Evolutionary conservation across 2,797 vertebrate species (phyloP).

Genomic region (Sebastes matsubarae): DNA sequence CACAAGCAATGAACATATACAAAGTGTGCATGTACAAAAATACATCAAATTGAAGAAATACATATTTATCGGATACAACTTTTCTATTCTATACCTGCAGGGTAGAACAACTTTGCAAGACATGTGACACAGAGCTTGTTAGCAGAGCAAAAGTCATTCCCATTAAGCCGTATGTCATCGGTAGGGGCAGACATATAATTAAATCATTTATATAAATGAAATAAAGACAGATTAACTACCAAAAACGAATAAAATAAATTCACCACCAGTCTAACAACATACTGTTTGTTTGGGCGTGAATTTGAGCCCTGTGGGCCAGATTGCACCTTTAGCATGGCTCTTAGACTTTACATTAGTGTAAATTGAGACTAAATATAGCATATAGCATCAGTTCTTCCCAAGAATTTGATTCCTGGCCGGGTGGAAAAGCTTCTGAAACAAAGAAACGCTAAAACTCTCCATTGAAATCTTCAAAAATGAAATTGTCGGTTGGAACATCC

Average conservation of each 20-base stretch:
- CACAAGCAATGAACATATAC: not conserved
- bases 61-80: not conserved
- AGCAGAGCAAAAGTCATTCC: not conserved
- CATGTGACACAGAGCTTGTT: not conserved
- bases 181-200: not conserved
- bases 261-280: not conserved
- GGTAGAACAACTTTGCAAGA: not conserved
- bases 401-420: conserved; percentile 15
- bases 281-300: not conserved
- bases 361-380: not conserved
- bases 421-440: not conserved
- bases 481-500: conserved; percentile 19
- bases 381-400: not conserved
- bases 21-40: not conserved
- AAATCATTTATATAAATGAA: conserved; percentile 7
- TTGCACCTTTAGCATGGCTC: not conserved
- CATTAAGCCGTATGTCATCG: not conserved
- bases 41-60: not conserved
- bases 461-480: conserved; percentile 32
- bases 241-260: not conserved
- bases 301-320: not conserved
- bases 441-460: conserved; percentile 18
- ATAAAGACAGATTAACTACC: not conserved
- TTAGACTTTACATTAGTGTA: not conserved
- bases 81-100: not conserved